Percentiles rank a stretch among this genome's conserved stretches.
Evolutionary conservation across 2,113 vertebrate genomes (phyloP).

Genomic region (Gallinago undulata): DNA sequence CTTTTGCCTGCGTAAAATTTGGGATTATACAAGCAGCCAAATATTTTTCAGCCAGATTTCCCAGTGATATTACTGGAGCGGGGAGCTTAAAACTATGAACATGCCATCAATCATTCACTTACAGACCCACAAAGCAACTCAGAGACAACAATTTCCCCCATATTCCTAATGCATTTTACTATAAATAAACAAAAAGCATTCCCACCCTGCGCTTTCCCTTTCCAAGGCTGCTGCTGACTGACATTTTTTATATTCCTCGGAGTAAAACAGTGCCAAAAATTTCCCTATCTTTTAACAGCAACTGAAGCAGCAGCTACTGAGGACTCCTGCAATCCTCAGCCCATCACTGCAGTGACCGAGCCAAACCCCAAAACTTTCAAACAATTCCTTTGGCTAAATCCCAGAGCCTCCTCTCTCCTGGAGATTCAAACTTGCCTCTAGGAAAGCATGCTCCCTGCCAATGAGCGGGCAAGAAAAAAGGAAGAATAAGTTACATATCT

Average conservation of each 20-base stretch:
- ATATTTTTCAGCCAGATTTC: neutral
- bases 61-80: neutral
- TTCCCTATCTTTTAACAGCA: neutral
- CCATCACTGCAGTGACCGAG: rapidly evolving
- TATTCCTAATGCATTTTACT: neutral
- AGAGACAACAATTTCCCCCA: neutral
- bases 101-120: neutral
- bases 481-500: neutral
- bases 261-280: neutral
- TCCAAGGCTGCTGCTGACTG: neutral
- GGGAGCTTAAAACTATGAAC: neutral
- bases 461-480: neutral
- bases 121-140: neutral
- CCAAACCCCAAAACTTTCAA: neutral
- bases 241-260: neutral
- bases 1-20: neutral
- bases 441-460: neutral
- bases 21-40: neutral
- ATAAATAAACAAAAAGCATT: neutral
- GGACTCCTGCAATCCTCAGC: neutral
- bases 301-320: neutral
- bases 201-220: neutral
- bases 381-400: slow-evolving; percentile 12
- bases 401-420: neutral
- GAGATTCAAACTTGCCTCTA: neutral